Base-by-base conservation (phyloP, 1,140 invertebrate genomes). In the Drosophila ananassae region DNA sequence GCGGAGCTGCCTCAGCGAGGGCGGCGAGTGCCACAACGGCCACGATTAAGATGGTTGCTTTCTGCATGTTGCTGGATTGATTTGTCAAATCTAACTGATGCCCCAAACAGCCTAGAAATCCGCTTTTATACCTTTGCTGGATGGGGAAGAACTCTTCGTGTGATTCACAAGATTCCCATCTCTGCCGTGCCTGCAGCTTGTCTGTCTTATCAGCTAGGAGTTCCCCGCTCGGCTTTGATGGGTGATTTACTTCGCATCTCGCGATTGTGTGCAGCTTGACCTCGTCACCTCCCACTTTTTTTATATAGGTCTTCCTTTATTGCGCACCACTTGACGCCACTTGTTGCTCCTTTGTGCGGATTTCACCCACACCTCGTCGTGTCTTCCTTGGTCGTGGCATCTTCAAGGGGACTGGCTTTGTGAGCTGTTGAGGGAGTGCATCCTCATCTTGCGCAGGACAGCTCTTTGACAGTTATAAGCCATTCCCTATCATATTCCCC, bases 1-100 rank as follows among this genome's bases (percentile, higher is more conserved):
- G 73, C 6, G 89, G 77, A 66, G 68, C 46, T 10, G 82, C 68
- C 12, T 90, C 89, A 12, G 64, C 57, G 8, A 77, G 46, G 24
- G 54, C 81, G 13, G 58, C 58, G 2, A 91, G 56, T 10, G 83
- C 64, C 17, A 82, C 69, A 8, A 87, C 2, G 13, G 73, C 72
- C 28, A 82, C 25, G 30, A 91, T 66, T 37, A 79, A 10, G 51
- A 73, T 63, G 72, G 50, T 82, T 64, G 50, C 56, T 44, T 48
- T 87, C 24, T 85, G 77, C 81, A 85, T 85, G 48, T 10, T 73
- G 48, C 48, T 73, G 22, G 22, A 44, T 59, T 25, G 30, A 28
- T 32, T 75, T 55, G 46, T n/a, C 13, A 13, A 9, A 32, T 30
- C 22, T 55, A 13, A 66, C 63, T 84, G 80, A 69, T 84, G 67